Evolutionary conservation across 2,113 vertebrate species (phyloP).

Genomic region (Protobothrops mucrosquamatus): DNA sequence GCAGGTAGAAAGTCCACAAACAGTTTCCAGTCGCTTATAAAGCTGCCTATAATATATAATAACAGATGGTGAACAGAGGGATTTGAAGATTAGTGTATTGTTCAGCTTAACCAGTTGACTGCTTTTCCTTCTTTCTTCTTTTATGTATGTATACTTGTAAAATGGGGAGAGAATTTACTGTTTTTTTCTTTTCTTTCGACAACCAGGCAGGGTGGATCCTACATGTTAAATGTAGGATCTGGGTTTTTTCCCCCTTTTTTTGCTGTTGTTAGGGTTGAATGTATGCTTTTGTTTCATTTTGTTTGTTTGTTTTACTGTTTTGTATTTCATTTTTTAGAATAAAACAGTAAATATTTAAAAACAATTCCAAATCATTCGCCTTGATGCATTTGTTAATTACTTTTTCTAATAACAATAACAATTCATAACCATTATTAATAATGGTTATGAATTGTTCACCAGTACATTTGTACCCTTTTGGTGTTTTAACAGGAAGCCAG

Average conservation of each 20-base stretch:
- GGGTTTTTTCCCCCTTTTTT: background rate
- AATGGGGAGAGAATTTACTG: background rate
- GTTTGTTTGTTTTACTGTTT: background rate
- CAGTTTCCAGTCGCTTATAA: background rate
- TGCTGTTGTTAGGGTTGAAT: background rate
- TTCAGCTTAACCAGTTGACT: background rate
- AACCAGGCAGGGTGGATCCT: background rate
- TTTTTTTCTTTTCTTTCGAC: background rate
- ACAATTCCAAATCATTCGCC: background rate
- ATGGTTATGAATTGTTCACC: background rate
- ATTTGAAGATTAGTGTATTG: background rate
- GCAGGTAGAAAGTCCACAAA: background rate
- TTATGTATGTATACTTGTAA: background rate
- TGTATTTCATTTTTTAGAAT: background rate
- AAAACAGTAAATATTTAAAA: background rate
- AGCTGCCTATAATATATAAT: background rate
- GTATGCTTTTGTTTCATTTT: background rate
- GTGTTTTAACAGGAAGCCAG: constrained; percentile 62
- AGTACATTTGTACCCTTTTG: background rate
- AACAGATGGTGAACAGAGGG: background rate
- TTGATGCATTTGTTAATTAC: background rate
- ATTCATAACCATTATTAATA: background rate
- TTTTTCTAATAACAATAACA: background rate
- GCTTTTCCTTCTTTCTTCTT: background rate
- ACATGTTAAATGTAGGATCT: background rate